Conservation (phyloP, 1,140 invertebrate species). For the Chironomus tepperi region DNA sequence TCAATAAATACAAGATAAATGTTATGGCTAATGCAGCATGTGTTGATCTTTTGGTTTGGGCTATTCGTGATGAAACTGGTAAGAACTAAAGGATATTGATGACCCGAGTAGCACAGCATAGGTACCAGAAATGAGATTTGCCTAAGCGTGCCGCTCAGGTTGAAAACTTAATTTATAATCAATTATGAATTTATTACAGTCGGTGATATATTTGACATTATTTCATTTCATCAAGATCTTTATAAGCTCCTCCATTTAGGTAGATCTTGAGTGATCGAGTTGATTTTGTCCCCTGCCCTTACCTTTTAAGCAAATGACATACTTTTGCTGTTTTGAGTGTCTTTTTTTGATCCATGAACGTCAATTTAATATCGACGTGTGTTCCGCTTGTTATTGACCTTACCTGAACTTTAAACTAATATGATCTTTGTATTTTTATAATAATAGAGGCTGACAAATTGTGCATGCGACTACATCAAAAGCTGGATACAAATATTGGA, state of each 20-base stretch:
- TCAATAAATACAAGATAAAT: slow-evolving; percentile 90
- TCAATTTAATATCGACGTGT: too few relatives aligned
- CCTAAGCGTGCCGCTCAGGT: too few relatives aligned
- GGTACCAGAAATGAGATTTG: too few relatives aligned
- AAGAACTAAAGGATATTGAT: slow-evolving; percentile 30
- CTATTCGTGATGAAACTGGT: slow-evolving; percentile 94
- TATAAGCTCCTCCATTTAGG: slow-evolving; percentile 61
- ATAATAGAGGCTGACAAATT: slow-evolving; percentile 82
- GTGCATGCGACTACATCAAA: slow-evolving; percentile 86
- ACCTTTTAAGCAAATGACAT: neutral
- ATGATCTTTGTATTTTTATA: neutral
- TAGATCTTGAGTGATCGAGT: slow-evolving; percentile 31
- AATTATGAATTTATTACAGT: slow-evolving; percentile 64
- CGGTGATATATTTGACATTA: slow-evolving; percentile 62
- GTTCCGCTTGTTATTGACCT: neutral
- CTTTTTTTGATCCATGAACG: too few relatives aligned
- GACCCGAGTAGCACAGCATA: neutral
- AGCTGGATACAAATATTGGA: slow-evolving; percentile 86
- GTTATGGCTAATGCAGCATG: slow-evolving; percentile 96
- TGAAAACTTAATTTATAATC: too few relatives aligned
- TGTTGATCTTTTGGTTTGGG: slow-evolving; percentile 95
- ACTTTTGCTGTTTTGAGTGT: too few relatives aligned
- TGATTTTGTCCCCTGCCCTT: neutral
- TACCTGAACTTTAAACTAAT: neutral
- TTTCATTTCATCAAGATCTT: slow-evolving; percentile 62